Evolutionary conservation across 2,888 invertebrate species (phyloP).

Genomic region (Drosophila meridionalis): DNA sequence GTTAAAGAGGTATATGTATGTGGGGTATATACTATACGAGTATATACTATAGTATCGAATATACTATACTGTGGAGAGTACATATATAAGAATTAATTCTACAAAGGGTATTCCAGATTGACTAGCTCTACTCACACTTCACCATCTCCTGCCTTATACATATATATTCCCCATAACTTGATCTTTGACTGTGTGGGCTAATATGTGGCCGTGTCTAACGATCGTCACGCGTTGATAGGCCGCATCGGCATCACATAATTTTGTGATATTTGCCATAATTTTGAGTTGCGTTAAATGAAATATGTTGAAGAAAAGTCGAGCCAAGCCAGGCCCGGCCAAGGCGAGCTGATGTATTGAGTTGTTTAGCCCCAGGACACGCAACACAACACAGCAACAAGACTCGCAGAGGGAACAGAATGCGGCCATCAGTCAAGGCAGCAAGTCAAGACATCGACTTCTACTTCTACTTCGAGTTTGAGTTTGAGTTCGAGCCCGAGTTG

Average conservation of each 20-base stretch:
- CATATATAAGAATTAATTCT: neutral
- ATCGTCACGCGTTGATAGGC: conserved; percentile 59
- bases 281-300: conserved; percentile 67
- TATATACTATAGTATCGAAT: too few relatives aligned
- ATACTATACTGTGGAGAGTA: too few relatives aligned
- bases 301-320: conserved; percentile 50
- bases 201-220: conserved; percentile 36
- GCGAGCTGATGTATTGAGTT: conserved; percentile 73
- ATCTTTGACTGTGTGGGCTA: conserved; percentile 16
- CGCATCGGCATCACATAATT: conserved; percentile 54
- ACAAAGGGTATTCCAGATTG: neutral
- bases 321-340: neutral
- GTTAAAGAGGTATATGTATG: too few relatives aligned
- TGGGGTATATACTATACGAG: too few relatives aligned
- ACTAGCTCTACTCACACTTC: neutral
- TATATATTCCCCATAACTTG: conserved; percentile 1
- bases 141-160: neutral
- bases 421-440: conserved; percentile 69
- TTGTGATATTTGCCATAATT: conserved; percentile 72
- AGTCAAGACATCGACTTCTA: conserved; percentile 24
- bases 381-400: conserved; percentile 24
- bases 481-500: neutral
- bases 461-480: conserved; percentile 1
- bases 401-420: conserved; percentile 32
- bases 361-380: conserved; percentile 70